A percentile compares a stretch with the other conserved stretches of the same genome.
phyloP scores from a whole-genome alignment of 2,797 vertebrate species.

The Coracias cyanogaster region DNA sequence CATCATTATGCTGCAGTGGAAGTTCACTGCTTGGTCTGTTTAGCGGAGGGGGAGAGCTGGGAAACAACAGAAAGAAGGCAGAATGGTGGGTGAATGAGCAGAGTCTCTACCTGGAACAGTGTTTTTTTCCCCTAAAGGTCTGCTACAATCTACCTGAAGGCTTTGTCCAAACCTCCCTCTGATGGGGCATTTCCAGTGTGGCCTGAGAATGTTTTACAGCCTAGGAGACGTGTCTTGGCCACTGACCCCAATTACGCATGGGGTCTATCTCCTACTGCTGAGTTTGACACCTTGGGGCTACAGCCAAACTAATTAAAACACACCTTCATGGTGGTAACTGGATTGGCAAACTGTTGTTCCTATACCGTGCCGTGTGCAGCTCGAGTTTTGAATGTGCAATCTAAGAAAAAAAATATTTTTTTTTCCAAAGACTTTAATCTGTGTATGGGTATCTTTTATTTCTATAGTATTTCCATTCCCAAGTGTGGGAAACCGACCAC shows the following conservation, averaged over 20 bases:
- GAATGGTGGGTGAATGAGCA: background rate
- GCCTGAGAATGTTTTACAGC: background rate
- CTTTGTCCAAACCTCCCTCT: background rate
- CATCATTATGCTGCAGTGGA: fast-evolving
- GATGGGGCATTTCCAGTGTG: background rate
- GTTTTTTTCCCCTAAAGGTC: background rate
- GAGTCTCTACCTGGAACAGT: background rate
- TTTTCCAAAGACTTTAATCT: background rate
- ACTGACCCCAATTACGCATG: constrained; percentile 9
- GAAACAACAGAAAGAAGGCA: background rate
- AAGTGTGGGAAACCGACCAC: too few relatives aligned
- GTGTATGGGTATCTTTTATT: constrained; percentile 6
- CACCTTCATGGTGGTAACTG: background rate
- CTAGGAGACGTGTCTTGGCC: background rate
- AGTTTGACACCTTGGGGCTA: constrained; percentile 7
- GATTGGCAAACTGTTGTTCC: constrained; percentile 12
- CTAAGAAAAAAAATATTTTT: constrained; percentile 33
- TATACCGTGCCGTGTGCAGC: background rate
- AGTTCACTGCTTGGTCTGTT: background rate
- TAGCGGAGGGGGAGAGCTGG: background rate
- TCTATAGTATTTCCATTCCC: background rate
- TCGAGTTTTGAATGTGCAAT: constrained; percentile 48
- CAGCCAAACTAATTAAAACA: background rate
- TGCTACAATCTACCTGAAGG: background rate
- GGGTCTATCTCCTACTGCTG: background rate